These are phyloP conservation scores for Dasyornis broadbenti DNA, from an alignment of 2,113 vertebrate species.

Conservation along the genomic window DNA sequence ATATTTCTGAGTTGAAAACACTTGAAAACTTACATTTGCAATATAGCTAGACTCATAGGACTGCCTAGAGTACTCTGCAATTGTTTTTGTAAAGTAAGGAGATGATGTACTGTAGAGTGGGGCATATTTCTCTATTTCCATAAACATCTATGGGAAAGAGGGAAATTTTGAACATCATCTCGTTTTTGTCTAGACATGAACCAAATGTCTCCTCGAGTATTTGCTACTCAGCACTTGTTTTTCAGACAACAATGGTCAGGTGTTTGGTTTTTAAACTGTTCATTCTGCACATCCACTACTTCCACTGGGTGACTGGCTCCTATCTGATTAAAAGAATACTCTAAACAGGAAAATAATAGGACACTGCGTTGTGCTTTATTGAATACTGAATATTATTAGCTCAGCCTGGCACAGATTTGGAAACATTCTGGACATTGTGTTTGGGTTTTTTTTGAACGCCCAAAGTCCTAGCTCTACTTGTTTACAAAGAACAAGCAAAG, in stretches of 20 bases:
- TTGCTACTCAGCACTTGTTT: background rate
- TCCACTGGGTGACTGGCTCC: background rate
- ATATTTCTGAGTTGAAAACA: background rate
- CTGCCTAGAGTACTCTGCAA: background rate
- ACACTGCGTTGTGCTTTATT: background rate
- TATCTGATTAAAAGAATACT: background rate
- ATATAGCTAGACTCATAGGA: background rate
- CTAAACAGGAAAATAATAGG: background rate
- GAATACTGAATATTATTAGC: background rate
- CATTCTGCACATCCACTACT: background rate
- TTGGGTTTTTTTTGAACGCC: background rate
- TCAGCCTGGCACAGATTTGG: background rate
- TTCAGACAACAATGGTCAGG: background rate
- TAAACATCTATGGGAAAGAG: background rate
- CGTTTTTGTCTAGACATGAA: background rate
- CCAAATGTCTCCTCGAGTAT: background rate
- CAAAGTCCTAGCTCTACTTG: background rate
- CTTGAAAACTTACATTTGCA: background rate
- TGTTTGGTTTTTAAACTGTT: background rate
- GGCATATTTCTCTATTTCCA: background rate
- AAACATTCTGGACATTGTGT: slow-evolving; percentile 12
- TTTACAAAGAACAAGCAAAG: slow-evolving; percentile 17
- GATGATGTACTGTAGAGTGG: background rate
- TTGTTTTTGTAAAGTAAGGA: background rate
- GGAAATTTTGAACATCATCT: background rate